phyloP scores from a whole-genome alignment of 2,888 invertebrate species.

The Pachliopta kotzebuea region DNA sequence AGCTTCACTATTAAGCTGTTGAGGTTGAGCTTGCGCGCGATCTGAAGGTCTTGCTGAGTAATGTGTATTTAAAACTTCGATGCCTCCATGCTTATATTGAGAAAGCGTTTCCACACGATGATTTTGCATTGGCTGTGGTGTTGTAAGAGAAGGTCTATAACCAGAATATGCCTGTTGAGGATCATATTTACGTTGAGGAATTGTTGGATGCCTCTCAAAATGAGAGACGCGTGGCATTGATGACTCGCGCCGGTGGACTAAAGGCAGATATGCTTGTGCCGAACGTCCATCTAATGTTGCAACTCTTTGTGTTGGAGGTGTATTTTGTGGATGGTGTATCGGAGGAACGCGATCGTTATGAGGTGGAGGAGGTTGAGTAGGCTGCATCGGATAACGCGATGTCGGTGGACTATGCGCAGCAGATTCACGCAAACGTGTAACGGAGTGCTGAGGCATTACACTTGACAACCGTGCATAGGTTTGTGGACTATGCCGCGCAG shows the following conservation, averaged over 20 bases:
- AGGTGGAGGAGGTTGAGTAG: slow-evolving; percentile 60
- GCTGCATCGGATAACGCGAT: slow-evolving; percentile 57
- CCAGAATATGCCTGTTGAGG: slow-evolving; percentile 71
- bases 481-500: slow-evolving; percentile 66
- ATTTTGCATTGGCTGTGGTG: slow-evolving; percentile 55
- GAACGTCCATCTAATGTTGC: slow-evolving; percentile 51
- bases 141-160: slow-evolving; percentile 56
- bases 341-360: slow-evolving; percentile 74
- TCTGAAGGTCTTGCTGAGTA: slow-evolving; percentile 58
- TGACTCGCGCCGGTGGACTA: slow-evolving; percentile 60
- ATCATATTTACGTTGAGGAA: slow-evolving; percentile 67
- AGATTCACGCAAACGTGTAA: slow-evolving; percentile 58
- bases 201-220: slow-evolving; percentile 61
- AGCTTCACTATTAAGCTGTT: slow-evolving; percentile 48
- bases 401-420: slow-evolving; percentile 58
- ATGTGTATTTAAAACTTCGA: slow-evolving; percentile 55
- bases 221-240: slow-evolving; percentile 56
- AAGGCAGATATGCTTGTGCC: slow-evolving; percentile 52
- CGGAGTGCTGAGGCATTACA: slow-evolving; percentile 61
- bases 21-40: slow-evolving; percentile 53
- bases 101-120: slow-evolving; percentile 63
- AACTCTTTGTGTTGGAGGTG: slow-evolving; percentile 52
- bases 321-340: slow-evolving; percentile 66
- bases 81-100: slow-evolving; percentile 58
- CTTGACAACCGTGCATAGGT: slow-evolving; percentile 65